Base-by-base conservation (phyloP, 2,888 invertebrate genomes). In the Tethea ocularis region DNA sequence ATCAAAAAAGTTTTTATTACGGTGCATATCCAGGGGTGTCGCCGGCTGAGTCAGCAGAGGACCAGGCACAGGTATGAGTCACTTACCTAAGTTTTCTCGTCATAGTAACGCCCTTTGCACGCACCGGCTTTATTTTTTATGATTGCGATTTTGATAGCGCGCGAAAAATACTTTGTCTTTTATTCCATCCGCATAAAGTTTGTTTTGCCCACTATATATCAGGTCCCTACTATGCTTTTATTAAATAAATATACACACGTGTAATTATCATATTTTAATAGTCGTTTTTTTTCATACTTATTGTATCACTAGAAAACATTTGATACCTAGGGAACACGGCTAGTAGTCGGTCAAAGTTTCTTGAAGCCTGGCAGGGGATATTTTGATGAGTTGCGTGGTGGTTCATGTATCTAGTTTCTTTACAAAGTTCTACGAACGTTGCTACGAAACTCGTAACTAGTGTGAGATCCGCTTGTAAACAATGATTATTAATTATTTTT, bases 31-130 rank as follows among this genome's bases (percentile, higher is more conserved):
- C 71, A 82, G 89, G 89, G 89, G 89, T 89, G 89, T 80, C 86
- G 86, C 75, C 77, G 87, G 88, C 84, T 87, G 88, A 91, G 81
- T 88, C 87, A 91, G 86, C 86, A 81, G 84, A 82, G 86, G 84
- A 88, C 77, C 85, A 83, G 79, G 67, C 74, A 64, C 77, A 91
- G 91, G 91, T 91, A 85, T 86, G 91, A 91, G 82, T 91, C 91
- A 90, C 74, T 82, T 76, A 63, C 56, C 60, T 63, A 63, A 76
- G 69, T 79, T 79, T 75, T 82, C 83, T 89, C 78, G 81, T 86
- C 91, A 91, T 92, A 92, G 91, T 88, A 91, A 92, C 92, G 74
- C 92, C 91, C 90, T 83, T 64, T 58, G 60, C 74, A 81, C 78
- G 79, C 82, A 83, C 81, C 78, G 82, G 80, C 67, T 72, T 74